phyloP scores from a whole-genome alignment of 2,113 vertebrate genomes.

The Colossoma macropomum region DNA sequence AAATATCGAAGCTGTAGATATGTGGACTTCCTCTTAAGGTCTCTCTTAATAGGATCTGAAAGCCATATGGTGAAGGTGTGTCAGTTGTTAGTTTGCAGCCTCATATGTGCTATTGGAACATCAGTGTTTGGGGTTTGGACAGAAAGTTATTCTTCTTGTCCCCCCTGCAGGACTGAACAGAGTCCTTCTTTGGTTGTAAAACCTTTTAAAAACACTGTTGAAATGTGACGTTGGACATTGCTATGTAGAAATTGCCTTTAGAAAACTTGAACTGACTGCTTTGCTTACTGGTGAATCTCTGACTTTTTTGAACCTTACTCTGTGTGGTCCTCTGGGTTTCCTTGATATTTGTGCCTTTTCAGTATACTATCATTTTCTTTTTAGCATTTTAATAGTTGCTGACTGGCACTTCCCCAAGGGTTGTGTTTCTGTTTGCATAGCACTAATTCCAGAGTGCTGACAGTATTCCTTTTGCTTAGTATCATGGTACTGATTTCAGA shows the following conservation, averaged over 20 bases:
- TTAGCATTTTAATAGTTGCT: slow-evolving; percentile 30
- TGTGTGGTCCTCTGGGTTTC: not conserved
- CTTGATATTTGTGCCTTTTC: not conserved
- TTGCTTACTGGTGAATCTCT: not conserved
- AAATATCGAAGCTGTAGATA: not conserved
- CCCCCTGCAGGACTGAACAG: not conserved
- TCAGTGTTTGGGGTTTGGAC: too few relatives aligned
- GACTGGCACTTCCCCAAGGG: slow-evolving; percentile 30
- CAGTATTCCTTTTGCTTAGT: slow-evolving; percentile 29
- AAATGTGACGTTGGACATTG: too few relatives aligned
- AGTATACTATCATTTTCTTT: slow-evolving; percentile 10
- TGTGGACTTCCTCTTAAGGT: not conserved
- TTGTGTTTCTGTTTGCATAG: slow-evolving; percentile 27
- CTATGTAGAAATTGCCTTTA: not conserved
- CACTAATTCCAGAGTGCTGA: slow-evolving; percentile 48
- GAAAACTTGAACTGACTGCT: not conserved
- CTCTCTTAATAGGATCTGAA: not conserved
- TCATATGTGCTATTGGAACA: too few relatives aligned
- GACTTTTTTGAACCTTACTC: not conserved
- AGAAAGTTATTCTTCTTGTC: not conserved
- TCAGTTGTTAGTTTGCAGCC: not conserved
- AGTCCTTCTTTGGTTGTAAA: not conserved
- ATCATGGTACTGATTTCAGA: slow-evolving; percentile 19
- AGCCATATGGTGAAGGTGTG: not conserved
- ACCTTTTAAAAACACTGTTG: too few relatives aligned